Conservation (phyloP, 2,113 vertebrate species). For the Synodontis membranacea region DNA sequence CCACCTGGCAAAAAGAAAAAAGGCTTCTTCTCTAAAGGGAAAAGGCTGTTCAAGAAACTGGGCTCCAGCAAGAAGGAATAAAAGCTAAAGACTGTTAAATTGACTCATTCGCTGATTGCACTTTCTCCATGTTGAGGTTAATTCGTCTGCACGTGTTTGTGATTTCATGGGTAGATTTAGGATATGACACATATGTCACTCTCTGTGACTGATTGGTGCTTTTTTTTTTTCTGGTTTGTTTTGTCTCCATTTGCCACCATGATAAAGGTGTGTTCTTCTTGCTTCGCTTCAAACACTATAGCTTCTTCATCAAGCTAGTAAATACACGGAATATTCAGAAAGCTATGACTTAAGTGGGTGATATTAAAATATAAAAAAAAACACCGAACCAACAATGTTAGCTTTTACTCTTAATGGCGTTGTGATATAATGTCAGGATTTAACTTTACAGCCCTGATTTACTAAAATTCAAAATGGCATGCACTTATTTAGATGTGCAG, state of each 20-base stretch:
- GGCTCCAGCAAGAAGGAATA: slow-evolving; percentile 86
- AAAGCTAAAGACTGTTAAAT: slow-evolving; percentile 41
- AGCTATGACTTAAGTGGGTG: not conserved
- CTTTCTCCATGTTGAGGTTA: slow-evolving; percentile 30
- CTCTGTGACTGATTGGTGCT: not conserved
- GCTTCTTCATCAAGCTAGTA: not conserved
- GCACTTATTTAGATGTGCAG: not conserved
- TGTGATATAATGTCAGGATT: not conserved
- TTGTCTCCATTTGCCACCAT: slow-evolving; percentile 18
- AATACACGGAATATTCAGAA: too few relatives aligned
- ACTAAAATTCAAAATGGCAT: not conserved
- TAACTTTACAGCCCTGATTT: not conserved
- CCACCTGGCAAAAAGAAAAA: slow-evolving; percentile 79
- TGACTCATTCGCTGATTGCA: slow-evolving; percentile 44
- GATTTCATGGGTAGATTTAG: not conserved
- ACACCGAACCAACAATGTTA: not conserved
- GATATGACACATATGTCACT: not conserved
- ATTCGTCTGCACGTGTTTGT: not conserved
- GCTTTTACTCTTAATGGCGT: not conserved
- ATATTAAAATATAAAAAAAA: not conserved
- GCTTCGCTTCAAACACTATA: not conserved
- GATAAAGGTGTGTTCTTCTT: slow-evolving; percentile 45
- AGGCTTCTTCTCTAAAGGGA: slow-evolving; percentile 89
- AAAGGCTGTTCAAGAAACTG: slow-evolving; percentile 85
- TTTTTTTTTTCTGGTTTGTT: not conserved